Conservation (phyloP, 2,888 invertebrate species). For the Acleris laterana region DNA sequence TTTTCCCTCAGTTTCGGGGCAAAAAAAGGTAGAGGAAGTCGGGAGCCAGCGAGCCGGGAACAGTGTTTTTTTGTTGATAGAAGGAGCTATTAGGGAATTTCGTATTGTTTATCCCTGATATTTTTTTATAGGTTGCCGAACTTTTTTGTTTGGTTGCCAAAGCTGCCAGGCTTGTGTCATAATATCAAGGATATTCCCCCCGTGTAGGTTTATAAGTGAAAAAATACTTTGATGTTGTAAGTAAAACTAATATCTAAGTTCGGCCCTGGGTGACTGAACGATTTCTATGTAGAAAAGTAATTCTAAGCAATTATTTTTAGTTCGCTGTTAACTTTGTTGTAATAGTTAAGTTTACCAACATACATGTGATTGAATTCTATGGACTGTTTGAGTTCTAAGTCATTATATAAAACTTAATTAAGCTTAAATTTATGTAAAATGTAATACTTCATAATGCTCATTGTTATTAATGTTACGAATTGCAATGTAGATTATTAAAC, state of each 20-base stretch:
- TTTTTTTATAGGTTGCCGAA: conserved; percentile 21
- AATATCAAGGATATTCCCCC: background rate
- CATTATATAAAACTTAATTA: too few species aligned
- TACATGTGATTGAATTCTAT: too few species aligned
- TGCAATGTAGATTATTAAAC: too few species aligned
- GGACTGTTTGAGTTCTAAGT: too few species aligned
- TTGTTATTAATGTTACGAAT: too few species aligned
- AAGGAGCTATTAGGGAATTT: conserved; percentile 21
- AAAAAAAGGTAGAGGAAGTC: conserved; percentile 17
- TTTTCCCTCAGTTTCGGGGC: conserved; percentile 17
- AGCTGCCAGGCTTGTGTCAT: background rate
- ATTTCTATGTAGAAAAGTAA: too few species aligned
- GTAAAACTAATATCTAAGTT: background rate
- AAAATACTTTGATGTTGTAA: background rate
- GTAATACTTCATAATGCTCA: too few species aligned
- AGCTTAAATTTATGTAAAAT: too few species aligned
- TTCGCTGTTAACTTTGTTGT: too few species aligned
- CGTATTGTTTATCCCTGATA: conserved; percentile 8
- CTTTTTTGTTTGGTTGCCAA: conserved; percentile 15
- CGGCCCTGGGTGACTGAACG: background rate
- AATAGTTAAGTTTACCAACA: too few species aligned
- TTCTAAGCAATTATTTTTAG: background rate
- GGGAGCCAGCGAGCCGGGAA: conserved; percentile 21
- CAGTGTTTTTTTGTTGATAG: conserved; percentile 27
- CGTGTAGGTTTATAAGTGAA: background rate